A percentile compares a stretch with the other conserved stretches of the same genome.
Conservation (phyloP, 37 sponge, comb jelly and placozoan species). For the Haliclona indistincta region DNA sequence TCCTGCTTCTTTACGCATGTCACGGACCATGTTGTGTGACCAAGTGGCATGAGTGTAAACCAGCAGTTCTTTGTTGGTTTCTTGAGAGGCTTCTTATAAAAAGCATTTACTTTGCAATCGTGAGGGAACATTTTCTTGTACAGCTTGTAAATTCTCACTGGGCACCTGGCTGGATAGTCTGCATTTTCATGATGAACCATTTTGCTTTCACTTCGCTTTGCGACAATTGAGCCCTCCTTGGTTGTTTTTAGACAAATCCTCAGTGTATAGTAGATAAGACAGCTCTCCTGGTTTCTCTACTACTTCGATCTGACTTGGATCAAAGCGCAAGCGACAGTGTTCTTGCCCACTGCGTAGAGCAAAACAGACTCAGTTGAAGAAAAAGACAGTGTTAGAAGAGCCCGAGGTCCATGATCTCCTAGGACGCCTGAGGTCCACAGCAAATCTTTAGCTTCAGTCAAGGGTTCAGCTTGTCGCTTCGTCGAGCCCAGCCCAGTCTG, state of each 20-base stretch:
- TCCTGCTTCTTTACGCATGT: too few relatives aligned
- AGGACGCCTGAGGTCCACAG: conserved; percentile 31
- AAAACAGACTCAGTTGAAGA: conserved; percentile 38
- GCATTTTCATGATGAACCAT: too few relatives aligned
- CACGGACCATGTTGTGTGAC: too few relatives aligned
- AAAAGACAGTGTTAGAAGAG: conserved; percentile 38
- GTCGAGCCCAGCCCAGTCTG: conserved; percentile 9
- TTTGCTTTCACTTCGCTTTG: conserved; percentile 21
- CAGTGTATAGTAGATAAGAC: conserved; percentile 26
- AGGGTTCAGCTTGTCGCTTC: conserved; percentile 23
- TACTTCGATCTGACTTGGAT: conserved; percentile 30
- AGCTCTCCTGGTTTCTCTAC: conserved; percentile 28
- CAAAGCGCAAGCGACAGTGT: conserved; percentile 28
- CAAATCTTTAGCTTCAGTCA: conserved; percentile 17
- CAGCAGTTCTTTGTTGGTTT: too few relatives aligned
- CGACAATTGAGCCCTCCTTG: conserved; percentile 42
- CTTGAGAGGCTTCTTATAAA: too few relatives aligned
- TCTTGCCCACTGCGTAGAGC: conserved; percentile 46
- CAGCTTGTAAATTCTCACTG: too few relatives aligned
- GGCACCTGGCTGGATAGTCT: too few relatives aligned
- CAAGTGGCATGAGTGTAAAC: too few relatives aligned
- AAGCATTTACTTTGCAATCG: too few relatives aligned
- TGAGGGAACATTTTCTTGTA: too few relatives aligned
- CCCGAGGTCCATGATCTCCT: conserved; percentile 9
- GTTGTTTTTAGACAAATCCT: conserved; percentile 39